A percentile compares a stretch with the other conserved stretches of the same genome.
These are phyloP conservation scores for Drosophila oshimai DNA, from an alignment of 1,140 invertebrate species.

Conservation along the genomic window DNA sequence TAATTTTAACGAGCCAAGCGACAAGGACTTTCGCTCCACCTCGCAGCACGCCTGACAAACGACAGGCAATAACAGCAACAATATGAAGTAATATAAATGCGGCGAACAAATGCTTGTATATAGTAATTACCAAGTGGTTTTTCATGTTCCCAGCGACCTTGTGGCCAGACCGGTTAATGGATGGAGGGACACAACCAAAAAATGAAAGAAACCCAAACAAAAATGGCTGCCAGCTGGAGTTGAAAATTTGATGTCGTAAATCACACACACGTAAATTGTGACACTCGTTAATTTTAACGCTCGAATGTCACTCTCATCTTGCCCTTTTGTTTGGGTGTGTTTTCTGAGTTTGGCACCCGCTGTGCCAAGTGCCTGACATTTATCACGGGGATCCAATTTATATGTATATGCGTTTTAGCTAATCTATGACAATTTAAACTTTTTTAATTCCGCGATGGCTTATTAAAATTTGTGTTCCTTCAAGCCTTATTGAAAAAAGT, in stretches of 20 bases:
- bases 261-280: conserved; percentile 60
- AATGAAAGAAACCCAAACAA: conserved; percentile 2
- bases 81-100: conserved; percentile 57
- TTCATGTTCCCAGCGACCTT: conserved; percentile 44
- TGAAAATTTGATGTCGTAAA: conserved; percentile 59
- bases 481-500: too few species aligned
- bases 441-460: too few species aligned
- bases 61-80: conserved; percentile 53
- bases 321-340: conserved; percentile 7
- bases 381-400: conserved; percentile 13
- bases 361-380: conserved; percentile 20
- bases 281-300: conserved; percentile 55
- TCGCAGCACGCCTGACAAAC: conserved; percentile 32
- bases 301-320: conserved; percentile 23
- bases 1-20: conserved; percentile 51
- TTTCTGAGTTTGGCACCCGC: conserved; percentile 2
- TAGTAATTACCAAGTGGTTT: conserved; percentile 55
- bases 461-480: too few species aligned
- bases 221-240: conserved; percentile 47
- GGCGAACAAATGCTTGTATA: conserved; percentile 49
- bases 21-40: conserved; percentile 11
- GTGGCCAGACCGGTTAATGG: conserved; percentile 32
- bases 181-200: neutral
- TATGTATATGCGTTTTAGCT: neutral
- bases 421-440: conserved; percentile 37